Percentiles rank a stretch among this genome's conserved stretches.
phyloP scores from a whole-genome alignment of 2,888 invertebrate genomes.

The Dryobotodes eremita region DNA sequence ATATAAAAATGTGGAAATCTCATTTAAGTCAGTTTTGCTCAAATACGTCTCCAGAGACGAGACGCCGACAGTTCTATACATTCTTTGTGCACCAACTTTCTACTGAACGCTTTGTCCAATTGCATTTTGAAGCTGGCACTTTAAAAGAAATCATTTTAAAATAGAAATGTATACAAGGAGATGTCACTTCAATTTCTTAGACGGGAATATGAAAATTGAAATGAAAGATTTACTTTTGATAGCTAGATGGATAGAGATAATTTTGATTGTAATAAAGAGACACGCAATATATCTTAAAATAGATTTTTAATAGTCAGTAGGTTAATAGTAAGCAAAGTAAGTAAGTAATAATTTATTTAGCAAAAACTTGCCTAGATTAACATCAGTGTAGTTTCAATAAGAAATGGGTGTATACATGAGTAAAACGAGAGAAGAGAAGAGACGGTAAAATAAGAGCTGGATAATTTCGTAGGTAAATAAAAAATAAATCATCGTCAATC shows the following conservation, averaged over 20 bases:
- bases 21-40: slow-evolving; percentile 51
- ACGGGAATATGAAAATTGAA: not conserved
- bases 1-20: slow-evolving; percentile 56
- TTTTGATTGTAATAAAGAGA: not conserved
- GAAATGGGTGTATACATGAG: too few species aligned
- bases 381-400: too few species aligned
- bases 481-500: not conserved
- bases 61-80: slow-evolving; percentile 31
- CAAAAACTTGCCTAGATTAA: too few species aligned
- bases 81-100: slow-evolving; percentile 42
- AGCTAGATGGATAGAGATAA: not conserved
- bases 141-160: slow-evolving; percentile 30
- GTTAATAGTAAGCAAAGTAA: too few species aligned
- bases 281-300: not conserved
- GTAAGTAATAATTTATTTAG: too few species aligned
- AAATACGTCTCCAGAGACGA: slow-evolving; percentile 44
- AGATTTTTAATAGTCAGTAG: not conserved
- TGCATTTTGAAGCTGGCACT: slow-evolving; percentile 36
- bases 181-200: slow-evolving; percentile 3
- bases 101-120: slow-evolving; percentile 54
- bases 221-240: not conserved
- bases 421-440: too few species aligned
- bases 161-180: slow-evolving; percentile 7
- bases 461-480: not conserved
- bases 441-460: not conserved